These are phyloP conservation scores for Anoplius nigerrimus DNA, from an alignment of 2,888 invertebrate genomes.

Conservation along the genomic window DNA sequence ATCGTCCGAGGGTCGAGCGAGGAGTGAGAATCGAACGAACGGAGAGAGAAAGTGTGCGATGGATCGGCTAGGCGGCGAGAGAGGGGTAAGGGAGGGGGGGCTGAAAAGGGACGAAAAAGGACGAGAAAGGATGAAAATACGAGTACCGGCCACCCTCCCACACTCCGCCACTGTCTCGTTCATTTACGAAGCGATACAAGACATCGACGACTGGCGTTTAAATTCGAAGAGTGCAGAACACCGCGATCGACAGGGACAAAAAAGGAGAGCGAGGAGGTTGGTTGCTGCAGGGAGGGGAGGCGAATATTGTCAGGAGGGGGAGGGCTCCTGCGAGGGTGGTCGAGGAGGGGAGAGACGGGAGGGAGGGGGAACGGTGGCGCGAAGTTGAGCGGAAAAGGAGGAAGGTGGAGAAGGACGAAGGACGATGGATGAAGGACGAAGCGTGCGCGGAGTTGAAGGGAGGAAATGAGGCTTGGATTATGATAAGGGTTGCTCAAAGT, in stretches of 20 bases:
- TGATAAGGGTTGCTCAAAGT: too few species aligned
- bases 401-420: constrained; percentile 38
- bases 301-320: too few species aligned
- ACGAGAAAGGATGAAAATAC: too few species aligned
- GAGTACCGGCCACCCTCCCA: too few species aligned
- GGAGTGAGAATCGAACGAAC: too few species aligned
- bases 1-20: background rate
- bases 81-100: too few species aligned
- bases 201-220: constrained; percentile 52
- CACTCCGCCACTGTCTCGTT: constrained; percentile 28
- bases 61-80: too few species aligned
- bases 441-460: background rate
- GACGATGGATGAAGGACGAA: constrained; percentile 27
- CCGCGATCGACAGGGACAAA: constrained; percentile 53
- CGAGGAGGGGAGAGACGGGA: background rate
- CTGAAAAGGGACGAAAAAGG: too few species aligned
- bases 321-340: background rate
- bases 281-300: too few species aligned
- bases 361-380: constrained; percentile 35
- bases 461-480: constrained; percentile 17
- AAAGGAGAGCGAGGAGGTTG: constrained; percentile 16
- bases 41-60: too few species aligned
- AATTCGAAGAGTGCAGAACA: constrained; percentile 56
- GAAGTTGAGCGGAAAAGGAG: constrained; percentile 53
- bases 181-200: constrained; percentile 54